Percentiles rank a stretch among this genome's conserved stretches.
phyloP scores from a whole-genome alignment of 2,888 invertebrate species.

The Eulithis testata region DNA sequence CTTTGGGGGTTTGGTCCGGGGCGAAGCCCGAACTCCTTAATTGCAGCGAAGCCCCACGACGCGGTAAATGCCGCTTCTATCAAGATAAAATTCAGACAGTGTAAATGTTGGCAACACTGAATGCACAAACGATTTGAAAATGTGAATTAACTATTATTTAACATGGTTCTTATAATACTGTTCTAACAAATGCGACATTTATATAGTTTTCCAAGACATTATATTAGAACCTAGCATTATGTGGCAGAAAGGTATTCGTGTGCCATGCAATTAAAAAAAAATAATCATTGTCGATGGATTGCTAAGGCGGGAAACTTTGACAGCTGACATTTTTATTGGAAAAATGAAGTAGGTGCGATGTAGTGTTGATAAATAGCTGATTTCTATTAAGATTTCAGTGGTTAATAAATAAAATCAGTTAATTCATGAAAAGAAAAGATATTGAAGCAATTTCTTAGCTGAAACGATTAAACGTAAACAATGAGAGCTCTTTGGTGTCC shows the following conservation, averaged over 20 bases:
- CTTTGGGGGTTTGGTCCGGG: conserved; percentile 39
- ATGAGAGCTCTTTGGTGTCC: conserved; percentile 36
- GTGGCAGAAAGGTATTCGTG: background rate
- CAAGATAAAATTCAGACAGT: conserved; percentile 46
- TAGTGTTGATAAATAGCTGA: too few relatives aligned
- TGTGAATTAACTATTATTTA: too few relatives aligned
- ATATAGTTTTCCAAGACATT: background rate
- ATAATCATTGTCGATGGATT: conserved; percentile 16
- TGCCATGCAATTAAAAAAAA: conserved; percentile 4
- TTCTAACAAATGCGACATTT: too few relatives aligned
- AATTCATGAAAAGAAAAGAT: conserved; percentile 28
- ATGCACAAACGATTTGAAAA: background rate
- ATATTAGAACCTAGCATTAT: background rate
- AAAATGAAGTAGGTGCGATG: conserved; percentile 9
- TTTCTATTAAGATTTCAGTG: background rate
- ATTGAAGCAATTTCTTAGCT: conserved; percentile 33
- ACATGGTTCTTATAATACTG: too few relatives aligned
- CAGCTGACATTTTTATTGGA: conserved; percentile 28
- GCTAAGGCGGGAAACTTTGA: conserved; percentile 34
- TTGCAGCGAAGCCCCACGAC: conserved; percentile 41
- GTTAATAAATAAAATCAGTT: conserved; percentile 16
- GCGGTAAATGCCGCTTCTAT: conserved; percentile 42
- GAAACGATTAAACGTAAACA: conserved; percentile 41
- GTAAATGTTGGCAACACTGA: conserved; percentile 22
- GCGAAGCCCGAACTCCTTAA: conserved; percentile 43